Evolutionary conservation across 2,888 invertebrate species (phyloP).

Genomic region (Quadriops clusia): DNA sequence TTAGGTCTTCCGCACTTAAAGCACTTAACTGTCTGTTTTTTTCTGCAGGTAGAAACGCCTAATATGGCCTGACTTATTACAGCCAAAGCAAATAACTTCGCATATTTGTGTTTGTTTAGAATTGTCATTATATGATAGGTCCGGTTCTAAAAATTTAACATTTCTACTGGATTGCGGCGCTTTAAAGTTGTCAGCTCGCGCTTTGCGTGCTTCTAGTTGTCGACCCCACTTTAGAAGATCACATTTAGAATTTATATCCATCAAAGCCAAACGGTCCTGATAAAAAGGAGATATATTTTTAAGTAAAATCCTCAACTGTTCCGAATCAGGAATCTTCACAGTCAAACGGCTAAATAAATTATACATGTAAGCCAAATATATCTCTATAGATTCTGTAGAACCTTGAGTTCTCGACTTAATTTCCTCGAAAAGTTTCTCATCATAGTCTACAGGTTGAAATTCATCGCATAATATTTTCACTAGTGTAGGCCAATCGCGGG

Average conservation of each 20-base stretch:
- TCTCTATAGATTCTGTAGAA: conserved; percentile 16
- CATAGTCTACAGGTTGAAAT: conserved; percentile 17
- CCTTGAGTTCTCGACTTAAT: conserved; percentile 19
- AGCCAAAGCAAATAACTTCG: neutral
- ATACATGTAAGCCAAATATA: conserved; percentile 12
- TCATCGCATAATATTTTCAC: conserved; percentile 10
- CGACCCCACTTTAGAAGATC: conserved; percentile 11
- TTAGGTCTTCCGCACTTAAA: conserved; percentile 1
- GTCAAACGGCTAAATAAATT: conserved; percentile 7
- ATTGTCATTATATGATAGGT: conserved; percentile 5
- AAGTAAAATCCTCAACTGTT: conserved; percentile 5
- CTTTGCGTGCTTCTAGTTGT: conserved; percentile 9
- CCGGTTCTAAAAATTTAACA: conserved; percentile 3
- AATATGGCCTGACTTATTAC: conserved; percentile 3
- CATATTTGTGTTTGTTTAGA: neutral
- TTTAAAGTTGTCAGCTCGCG: conserved; percentile 8
- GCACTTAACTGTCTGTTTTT: conserved; percentile 1
- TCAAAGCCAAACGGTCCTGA: conserved; percentile 5
- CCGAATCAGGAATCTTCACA: neutral
- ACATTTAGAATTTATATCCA: neutral
- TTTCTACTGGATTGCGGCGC: neutral
- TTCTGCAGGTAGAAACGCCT: conserved; percentile 2
- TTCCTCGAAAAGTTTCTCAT: conserved; percentile 19
- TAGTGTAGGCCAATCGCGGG: conserved; percentile 9
- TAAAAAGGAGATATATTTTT: conserved; percentile 6